Evolutionary conservation across 2,113 vertebrate genomes (phyloP).

Genomic region (Apistogramma diplotaenia): DNA sequence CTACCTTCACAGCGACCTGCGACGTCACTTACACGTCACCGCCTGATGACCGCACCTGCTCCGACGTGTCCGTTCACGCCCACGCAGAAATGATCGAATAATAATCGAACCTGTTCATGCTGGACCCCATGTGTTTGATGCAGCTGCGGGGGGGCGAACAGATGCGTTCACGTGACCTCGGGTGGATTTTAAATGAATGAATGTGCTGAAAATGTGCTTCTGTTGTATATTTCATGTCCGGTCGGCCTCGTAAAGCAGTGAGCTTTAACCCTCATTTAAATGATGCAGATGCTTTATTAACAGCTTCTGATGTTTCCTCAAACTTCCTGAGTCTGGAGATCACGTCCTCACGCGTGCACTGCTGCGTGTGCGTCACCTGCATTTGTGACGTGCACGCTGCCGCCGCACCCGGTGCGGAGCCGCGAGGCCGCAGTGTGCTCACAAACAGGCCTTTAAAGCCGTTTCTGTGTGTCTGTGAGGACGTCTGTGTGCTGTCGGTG

Average conservation of each 20-base stretch:
- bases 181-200: conserved; percentile 30
- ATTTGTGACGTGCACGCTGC: too few species aligned
- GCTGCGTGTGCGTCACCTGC: too few species aligned
- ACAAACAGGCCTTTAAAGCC: too few species aligned
- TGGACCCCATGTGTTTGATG: too few species aligned
- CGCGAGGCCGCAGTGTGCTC: too few species aligned
- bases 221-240: conserved; percentile 64
- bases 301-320: conserved; percentile 37
- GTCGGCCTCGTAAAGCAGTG: conserved; percentile 45
- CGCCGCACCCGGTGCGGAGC: too few species aligned
- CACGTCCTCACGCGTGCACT: background rate
- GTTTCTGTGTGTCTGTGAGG: background rate
- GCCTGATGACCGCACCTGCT: conserved; percentile 4
- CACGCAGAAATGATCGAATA: too few species aligned
- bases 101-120: too few species aligned
- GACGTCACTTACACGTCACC: background rate
- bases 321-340: conserved; percentile 5
- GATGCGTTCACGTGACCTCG: too few species aligned
- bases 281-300: conserved; percentile 65
- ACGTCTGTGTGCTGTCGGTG: background rate
- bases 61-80: background rate
- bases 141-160: too few species aligned
- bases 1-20: background rate
- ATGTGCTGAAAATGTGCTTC: conserved; percentile 16
- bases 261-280: conserved; percentile 71